Evolutionary conservation across 2,888 invertebrate species (phyloP), one percentile per base, ranked within the genome.

Genomic region (Sicus ferrugineus): DNA sequence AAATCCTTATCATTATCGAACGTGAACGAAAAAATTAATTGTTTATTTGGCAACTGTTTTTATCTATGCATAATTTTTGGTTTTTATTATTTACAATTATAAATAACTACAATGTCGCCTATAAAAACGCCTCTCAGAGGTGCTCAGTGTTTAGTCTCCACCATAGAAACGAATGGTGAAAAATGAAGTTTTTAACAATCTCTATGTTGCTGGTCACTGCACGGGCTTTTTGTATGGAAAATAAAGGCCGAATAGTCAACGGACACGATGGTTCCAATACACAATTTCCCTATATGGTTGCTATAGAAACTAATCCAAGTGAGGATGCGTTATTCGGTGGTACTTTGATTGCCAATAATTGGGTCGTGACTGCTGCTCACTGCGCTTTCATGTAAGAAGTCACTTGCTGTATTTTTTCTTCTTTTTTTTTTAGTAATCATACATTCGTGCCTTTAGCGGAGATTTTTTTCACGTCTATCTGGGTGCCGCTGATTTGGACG

Each of bases 271-370:
- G 26, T 14, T 14, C 6, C 26, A 14, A 9, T 23, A 28, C 26
- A 26, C 14, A 54, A 54, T 54, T 54, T 54, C 54, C 54, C 6
- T 54, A 26, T 54, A 28, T 54, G 54, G 54, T 23, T 11, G 11
- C 14, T 28, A 21, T 54, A 28, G 28, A 54, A 23, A 23, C 26
- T 2, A 26, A 54, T 28, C 16, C 2, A 54, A 54, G 11, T 2
- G 11, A 23, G 54, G 0, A 7, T 7, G 7, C 16, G 3, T 7
- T 2, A 14, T 54, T 26, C 23, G 54, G 54, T 14, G 54, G 54
- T 14, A 6, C 54, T 11, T 54, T 54, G 23, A 54, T 54, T 23
- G 23, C 54, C 11, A 28, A 23, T 26, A 7, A 23, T 5, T 54
- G 54, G 54, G 26, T 54, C 7, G 26, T 54, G 26, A 54, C 54